Evolutionary conservation across 2,888 invertebrate genomes (phyloP), one percentile per base, ranked within the genome.

Genomic region (Dastarcus helophoroides): DNA sequence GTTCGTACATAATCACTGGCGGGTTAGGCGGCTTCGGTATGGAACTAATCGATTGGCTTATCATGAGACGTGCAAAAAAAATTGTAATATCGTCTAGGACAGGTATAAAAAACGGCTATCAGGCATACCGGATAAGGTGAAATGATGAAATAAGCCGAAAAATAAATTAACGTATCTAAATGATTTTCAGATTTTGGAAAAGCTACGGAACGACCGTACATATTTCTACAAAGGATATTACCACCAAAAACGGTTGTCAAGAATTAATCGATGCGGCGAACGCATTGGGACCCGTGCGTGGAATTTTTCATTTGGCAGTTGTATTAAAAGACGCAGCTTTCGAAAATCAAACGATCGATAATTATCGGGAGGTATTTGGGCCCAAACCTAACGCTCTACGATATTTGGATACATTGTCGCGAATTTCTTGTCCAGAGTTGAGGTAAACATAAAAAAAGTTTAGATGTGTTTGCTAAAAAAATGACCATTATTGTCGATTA

Each of bases 11-110:
- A 0, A 69, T 83, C 3, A 66, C 77, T 1, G 83, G 84, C n/a
- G 91, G 93, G 24, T 67, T 94, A 1, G 94, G 94, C 22, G 93
- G 93, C 0, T 95, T 98, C 63, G 97, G 97, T 13, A 65, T 97
- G 39, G 97, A 98, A 65, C 66, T 98, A 41, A 79, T 82, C 22
- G 74, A 83, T 44, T 94, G 93, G 93, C 63, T 98, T 57, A 74
- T 89, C 31, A 63, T 65, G 26, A 76, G 94, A 36, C 97, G 97
- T 9, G 94, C 91, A 10, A 78, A 69, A 31, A 73, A 79, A 44
- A 63, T 97, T 16, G 75, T 94, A 28, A 69, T 97, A 9, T 89
- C 85, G 11, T 91, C 93, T 7, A 73, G 97, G 26, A 33, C 17
- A 22, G 41, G 39, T n/a, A 14, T 41, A 6, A 24, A 35, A 31